These are phyloP conservation scores for Argyresthia goedartella DNA, from an alignment of 2,888 invertebrate species.

Conservation along the genomic window DNA sequence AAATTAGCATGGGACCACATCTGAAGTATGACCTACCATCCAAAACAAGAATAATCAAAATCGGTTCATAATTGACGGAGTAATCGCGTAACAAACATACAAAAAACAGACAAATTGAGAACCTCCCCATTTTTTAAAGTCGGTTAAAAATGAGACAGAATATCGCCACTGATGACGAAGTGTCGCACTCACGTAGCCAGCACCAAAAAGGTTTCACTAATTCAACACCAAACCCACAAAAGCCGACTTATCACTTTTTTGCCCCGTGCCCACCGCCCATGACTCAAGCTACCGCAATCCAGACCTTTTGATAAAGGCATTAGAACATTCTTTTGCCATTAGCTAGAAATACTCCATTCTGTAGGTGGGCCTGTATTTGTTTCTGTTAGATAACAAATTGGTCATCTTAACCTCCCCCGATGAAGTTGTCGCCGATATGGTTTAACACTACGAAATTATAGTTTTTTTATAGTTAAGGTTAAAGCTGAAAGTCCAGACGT, in stretches of 20 bases:
- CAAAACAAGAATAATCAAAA: no score
- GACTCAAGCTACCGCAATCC: constrained; percentile 12
- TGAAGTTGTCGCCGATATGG: constrained; percentile 29
- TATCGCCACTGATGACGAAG: no score
- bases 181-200: no score
- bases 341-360: constrained; percentile 13
- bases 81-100: no score
- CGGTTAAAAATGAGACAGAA: no score
- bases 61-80: no score
- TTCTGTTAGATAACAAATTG: constrained; percentile 58
- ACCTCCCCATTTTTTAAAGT: no score
- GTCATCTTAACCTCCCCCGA: constrained; percentile 40
- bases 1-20: no score
- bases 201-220: neutral
- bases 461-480: neutral
- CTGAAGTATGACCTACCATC: no score
- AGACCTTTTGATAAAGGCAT: constrained; percentile 18
- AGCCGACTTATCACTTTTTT: constrained; percentile 64
- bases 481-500: neutral
- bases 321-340: constrained; percentile 20
- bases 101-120: no score
- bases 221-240: constrained; percentile 11
- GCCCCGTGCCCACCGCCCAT: constrained; percentile 15
- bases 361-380: constrained; percentile 61
- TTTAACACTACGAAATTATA: neutral